phyloP scores from a whole-genome alignment of 2,888 invertebrate species.

The Zaprionus obscuricornis region DNA sequence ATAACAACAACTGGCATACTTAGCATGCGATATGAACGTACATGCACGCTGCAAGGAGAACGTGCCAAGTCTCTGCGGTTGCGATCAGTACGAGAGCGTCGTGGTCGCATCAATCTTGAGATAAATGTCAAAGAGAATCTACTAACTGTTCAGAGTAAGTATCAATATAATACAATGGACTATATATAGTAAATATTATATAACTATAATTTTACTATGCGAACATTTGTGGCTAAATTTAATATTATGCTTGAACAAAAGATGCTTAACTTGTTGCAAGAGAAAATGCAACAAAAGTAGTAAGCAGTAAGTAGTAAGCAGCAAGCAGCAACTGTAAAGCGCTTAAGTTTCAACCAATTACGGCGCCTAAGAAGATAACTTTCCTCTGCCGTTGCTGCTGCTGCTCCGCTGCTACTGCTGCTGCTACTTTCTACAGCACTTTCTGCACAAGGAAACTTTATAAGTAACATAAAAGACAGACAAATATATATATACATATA shows the following conservation, averaged over 20 bases:
- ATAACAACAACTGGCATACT: constrained; percentile 12
- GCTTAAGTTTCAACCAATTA: constrained; percentile 73
- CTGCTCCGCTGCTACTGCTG: too few relatives aligned
- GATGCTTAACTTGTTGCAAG: constrained; percentile 27
- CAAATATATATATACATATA: too few relatives aligned
- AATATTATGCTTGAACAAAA: too few relatives aligned
- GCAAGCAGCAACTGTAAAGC: constrained; percentile 51
- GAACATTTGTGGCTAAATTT: too few relatives aligned
- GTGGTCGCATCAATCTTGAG: constrained; percentile 95
- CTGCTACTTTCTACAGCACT: too few relatives aligned
- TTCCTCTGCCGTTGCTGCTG: too few relatives aligned
- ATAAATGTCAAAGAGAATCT: constrained; percentile 91
- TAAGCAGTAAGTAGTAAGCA: too few relatives aligned
- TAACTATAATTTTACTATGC: too few relatives aligned
- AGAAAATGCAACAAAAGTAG: too few relatives aligned
- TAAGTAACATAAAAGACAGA: too few relatives aligned
- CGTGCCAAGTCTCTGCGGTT: constrained; percentile 99
- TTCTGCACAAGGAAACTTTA: too few relatives aligned
- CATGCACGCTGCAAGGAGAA: constrained; percentile 99
- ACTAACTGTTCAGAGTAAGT: constrained; percentile 91
- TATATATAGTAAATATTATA: too few relatives aligned
- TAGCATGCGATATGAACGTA: constrained; percentile 99
- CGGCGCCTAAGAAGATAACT: constrained; percentile 27
- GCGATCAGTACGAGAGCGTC: constrained; percentile 99
- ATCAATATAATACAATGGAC: not conserved